A percentile compares a stretch with the other conserved stretches of the same genome.
These are phyloP conservation scores for Orthosia cruda DNA, from an alignment of 2,888 invertebrate species.

Conservation along the genomic window DNA sequence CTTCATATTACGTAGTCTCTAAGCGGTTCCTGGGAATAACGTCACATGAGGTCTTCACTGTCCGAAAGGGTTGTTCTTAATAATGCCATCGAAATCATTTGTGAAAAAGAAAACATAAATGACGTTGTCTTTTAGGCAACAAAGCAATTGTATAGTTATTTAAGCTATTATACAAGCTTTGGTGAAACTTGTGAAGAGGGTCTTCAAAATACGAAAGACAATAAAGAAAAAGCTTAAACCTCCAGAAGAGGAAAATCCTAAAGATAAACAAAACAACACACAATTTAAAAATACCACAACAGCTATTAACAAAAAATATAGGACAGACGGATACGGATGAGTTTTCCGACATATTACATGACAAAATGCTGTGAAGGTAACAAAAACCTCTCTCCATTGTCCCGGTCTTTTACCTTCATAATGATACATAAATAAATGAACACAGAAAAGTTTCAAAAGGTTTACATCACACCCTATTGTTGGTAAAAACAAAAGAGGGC, in stretches of 20 bases:
- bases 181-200: neutral
- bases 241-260: neutral
- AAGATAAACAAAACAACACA: conserved; percentile 36
- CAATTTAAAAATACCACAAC: conserved; percentile 24
- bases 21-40: neutral
- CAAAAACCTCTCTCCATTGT: conserved; percentile 55
- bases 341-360: conserved; percentile 60
- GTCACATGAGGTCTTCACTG: neutral
- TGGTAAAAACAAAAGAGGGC: conserved; percentile 60
- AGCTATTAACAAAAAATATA: conserved; percentile 30
- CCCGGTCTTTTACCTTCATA: conserved; percentile 47
- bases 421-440: conserved; percentile 60
- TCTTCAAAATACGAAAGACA: neutral
- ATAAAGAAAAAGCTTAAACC: neutral
- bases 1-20: neutral
- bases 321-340: conserved; percentile 11
- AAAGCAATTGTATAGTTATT: neutral
- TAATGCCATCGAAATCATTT: neutral
- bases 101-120: neutral
- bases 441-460: conserved; percentile 50
- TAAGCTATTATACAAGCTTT: neutral
- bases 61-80: neutral
- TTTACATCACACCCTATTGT: conserved; percentile 67
- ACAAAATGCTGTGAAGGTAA: conserved; percentile 51
- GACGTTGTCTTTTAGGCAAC: neutral